Base-by-base conservation (phyloP, 2,797 vertebrate species). In the Brotula barbata region DNA sequence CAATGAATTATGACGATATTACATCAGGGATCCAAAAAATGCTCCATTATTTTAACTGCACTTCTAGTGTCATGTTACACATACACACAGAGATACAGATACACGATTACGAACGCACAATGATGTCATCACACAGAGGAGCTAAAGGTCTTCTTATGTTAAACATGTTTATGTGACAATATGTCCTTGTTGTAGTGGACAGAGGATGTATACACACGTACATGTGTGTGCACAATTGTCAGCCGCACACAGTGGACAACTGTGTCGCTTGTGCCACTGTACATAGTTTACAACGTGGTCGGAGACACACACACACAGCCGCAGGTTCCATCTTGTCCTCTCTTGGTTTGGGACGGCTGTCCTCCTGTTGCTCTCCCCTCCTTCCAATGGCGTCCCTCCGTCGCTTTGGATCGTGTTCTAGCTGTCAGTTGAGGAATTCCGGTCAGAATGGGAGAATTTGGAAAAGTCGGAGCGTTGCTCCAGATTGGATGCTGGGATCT, bases 361-460 rank as follows among this genome's bases (percentile, higher is more conserved):
- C 68, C 58, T 68, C 6, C 31, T 75, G 65, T 51, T 68, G 52
- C 42, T 47, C 56, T 31, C 14, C n/a, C 41, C 5, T 40, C 54
- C 45, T 25, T 64, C 80, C 64, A 71, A 92, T 92, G 91, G 90
- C 88, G 51, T 87, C 87, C 5, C 52, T 86, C n/a, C 84, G 82
- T 17, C 77, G 77, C 45, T 90, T 88, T 31, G 85, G 86, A 51
- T 86, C 88, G 41, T 89, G 87, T 69, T 89, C 88, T 47, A 81
- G 88, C 61, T 89, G 86, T 73, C 83, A 78, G 77, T 64, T 89
- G 56, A 84, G 87, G 64, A 86, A 85, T 16, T 54, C 75, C 10
- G 43, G 7, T 13, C 57, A 65, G 36, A 78, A 77, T 2, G 80
- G 62, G 52, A 77, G 83, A 53, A 68, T 28, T 36, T 64, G 82